phyloP scores from a whole-genome alignment of 2,888 invertebrate genomes.

The Drosophila neutralis region DNA sequence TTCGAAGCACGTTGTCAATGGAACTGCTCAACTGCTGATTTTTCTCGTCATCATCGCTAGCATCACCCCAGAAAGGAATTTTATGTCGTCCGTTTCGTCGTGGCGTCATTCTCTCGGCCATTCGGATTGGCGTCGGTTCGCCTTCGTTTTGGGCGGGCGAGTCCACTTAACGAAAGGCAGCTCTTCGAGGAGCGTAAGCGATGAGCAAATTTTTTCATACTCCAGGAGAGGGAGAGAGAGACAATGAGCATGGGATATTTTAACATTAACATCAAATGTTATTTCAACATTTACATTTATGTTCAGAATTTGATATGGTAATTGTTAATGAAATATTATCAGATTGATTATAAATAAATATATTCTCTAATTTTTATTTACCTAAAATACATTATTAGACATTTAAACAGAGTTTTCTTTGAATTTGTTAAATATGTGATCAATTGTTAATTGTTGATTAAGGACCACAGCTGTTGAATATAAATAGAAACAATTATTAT shows the following conservation, averaged over 20 bases:
- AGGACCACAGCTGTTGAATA: background rate
- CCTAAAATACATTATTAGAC: background rate
- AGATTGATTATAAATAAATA: background rate
- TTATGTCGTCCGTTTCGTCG: slow-evolving; percentile 29
- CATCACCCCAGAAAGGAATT: slow-evolving; percentile 71
- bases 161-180: slow-evolving; percentile 62
- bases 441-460: background rate
- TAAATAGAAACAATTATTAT: background rate
- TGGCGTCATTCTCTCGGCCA: slow-evolving; percentile 35
- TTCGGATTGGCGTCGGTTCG: slow-evolving; percentile 32
- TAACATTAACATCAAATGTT: background rate
- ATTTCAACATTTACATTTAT: background rate
- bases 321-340: background rate
- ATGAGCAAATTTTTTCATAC: background rate
- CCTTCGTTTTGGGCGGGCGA: slow-evolving; percentile 34
- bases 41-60: slow-evolving; percentile 76
- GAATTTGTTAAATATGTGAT: background rate
- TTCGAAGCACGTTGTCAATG: slow-evolving; percentile 82
- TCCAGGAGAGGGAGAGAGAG: background rate
- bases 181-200: slow-evolving; percentile 9
- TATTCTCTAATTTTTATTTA: background rate
- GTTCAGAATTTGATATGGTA: background rate
- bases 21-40: slow-evolving; percentile 82
- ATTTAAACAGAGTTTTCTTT: background rate
- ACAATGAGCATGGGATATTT: slow-evolving; percentile 6